Conservation (phyloP, 2,888 invertebrate genomes). For the Eupithecia subumbrata region DNA sequence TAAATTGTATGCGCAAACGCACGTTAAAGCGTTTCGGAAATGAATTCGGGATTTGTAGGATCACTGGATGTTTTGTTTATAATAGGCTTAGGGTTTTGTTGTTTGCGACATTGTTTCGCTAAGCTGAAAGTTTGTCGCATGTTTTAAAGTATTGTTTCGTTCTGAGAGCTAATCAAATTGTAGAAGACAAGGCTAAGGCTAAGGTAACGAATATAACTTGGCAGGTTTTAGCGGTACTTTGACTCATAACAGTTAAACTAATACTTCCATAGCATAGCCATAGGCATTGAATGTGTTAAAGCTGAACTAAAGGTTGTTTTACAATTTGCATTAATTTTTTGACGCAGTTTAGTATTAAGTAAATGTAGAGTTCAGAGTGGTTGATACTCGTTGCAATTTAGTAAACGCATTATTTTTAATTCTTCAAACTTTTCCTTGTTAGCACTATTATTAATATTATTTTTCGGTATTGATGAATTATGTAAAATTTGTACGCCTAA, state of each 20-base stretch:
- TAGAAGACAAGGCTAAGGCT: not conserved
- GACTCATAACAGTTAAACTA: not conserved
- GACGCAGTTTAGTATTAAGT: too few species aligned
- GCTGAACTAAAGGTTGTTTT: not conserved
- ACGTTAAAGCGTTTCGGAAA: slow-evolving; percentile 64
- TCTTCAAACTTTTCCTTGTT: too few species aligned
- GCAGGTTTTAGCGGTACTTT: not conserved
- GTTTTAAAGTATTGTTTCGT: not conserved
- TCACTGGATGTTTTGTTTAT: slow-evolving; percentile 32
- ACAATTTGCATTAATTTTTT: too few species aligned
- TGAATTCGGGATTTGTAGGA: slow-evolving; percentile 35
- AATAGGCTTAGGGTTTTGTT: slow-evolving; percentile 27
- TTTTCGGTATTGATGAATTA: too few species aligned
- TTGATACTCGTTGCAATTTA: too few species aligned
- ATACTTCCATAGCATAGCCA: not conserved
- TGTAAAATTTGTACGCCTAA: too few species aligned
- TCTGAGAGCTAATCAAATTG: not conserved
- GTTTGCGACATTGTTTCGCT: slow-evolving; percentile 6
- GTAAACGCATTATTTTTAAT: too few species aligned
- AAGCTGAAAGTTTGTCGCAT: slow-evolving; percentile 8
- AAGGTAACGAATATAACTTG: not conserved
- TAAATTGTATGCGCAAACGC: slow-evolving; percentile 62
- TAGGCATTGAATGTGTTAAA: not conserved
- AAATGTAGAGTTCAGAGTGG: too few species aligned
- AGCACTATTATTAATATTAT: too few species aligned